A percentile compares a stretch with the other conserved stretches of the same genome.
Conservation (phyloP, 1,140 invertebrate genomes). For the Choristoneura fumiferana region DNA sequence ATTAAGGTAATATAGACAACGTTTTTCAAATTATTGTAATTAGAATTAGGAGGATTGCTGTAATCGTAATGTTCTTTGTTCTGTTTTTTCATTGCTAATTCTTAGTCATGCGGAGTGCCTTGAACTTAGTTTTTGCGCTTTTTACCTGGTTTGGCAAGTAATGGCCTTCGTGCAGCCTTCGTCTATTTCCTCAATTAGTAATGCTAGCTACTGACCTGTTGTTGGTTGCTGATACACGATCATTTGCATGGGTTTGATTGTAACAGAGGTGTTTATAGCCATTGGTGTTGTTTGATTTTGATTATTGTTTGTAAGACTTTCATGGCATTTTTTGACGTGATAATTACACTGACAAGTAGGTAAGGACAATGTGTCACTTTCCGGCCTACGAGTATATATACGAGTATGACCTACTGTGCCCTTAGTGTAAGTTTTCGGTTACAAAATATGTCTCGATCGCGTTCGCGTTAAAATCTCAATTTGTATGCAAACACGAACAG, state of each 20-base stretch:
- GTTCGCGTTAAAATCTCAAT: too few species aligned
- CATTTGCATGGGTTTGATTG: slow-evolving; percentile 12
- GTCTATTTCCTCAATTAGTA: slow-evolving; percentile 64
- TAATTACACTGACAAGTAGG: too few species aligned
- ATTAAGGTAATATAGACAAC: background rate
- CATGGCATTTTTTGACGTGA: too few species aligned
- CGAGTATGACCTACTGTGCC: too few species aligned
- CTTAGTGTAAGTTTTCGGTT: too few species aligned
- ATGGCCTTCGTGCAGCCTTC: slow-evolving; percentile 59
- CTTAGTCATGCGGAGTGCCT: slow-evolving; percentile 55
- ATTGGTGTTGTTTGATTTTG: background rate
- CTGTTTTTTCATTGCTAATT: slow-evolving; percentile 47
- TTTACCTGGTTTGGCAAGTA: slow-evolving; percentile 58
- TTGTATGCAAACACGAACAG: too few species aligned
- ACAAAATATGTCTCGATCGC: too few species aligned
- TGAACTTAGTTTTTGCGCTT: slow-evolving; percentile 46
- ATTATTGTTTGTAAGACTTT: background rate
- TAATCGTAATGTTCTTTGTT: slow-evolving; percentile 50
- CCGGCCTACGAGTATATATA: too few species aligned
- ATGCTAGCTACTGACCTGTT: slow-evolving; percentile 37
- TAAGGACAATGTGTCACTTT: too few species aligned
- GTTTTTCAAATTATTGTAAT: slow-evolving; percentile 10
- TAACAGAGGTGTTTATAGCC: slow-evolving; percentile 1
- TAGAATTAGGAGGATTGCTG: slow-evolving; percentile 6
- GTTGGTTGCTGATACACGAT: slow-evolving; percentile 27